Evolutionary conservation across 1,140 invertebrate genomes (phyloP), one percentile per base, ranked within the genome.

Genomic region (Drosophila nikananu): DNA sequence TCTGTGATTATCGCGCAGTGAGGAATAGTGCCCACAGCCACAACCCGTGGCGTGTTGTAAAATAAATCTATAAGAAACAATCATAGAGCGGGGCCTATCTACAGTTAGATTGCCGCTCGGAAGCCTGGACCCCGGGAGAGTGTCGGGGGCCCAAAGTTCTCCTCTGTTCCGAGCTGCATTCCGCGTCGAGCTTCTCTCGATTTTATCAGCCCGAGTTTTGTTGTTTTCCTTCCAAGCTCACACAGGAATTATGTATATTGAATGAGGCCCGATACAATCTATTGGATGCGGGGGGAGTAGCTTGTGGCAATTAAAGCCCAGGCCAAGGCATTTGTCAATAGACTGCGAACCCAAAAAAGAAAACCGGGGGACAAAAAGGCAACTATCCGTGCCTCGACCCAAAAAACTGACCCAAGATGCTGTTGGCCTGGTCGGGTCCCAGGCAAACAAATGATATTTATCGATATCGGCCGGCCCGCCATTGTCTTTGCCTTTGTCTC

Each of bases 361-460:
- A n/a, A 37, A 35, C n/a, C 12, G 17, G 66, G 54, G 54, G 25
- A 44, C 64, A 46, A 41, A 62, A 39, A 72, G 32, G 19, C 37
- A 70, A 59, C 52, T 59, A 72, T 59, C 66, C 66, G 41, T 12
- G 54, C 32, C 67, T 35, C 70, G 68, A 73, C 70, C 70, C 70
- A 75, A 75, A 66, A 75, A 80, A 32, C 58, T 86, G 82, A 83
- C 82, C 82, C 73, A 68, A 80, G 55, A 62, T 32, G 64, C 61
- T 41, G 60, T 44, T 60, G 44, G 51, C 52, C 66, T 44, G 66
- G 70, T 17, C 54, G 54, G 42, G 30, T 35, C 71, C 41, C 44
- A 64, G 58, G 41, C 39, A 49, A 72, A 83, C 71, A 80, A 83
- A 84, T 84, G 81, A 83, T 83, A 63, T 84, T 84, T 83, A 80